Base-by-base conservation (phyloP, 2,888 invertebrate species). In the Drosophila mayaguana region DNA sequence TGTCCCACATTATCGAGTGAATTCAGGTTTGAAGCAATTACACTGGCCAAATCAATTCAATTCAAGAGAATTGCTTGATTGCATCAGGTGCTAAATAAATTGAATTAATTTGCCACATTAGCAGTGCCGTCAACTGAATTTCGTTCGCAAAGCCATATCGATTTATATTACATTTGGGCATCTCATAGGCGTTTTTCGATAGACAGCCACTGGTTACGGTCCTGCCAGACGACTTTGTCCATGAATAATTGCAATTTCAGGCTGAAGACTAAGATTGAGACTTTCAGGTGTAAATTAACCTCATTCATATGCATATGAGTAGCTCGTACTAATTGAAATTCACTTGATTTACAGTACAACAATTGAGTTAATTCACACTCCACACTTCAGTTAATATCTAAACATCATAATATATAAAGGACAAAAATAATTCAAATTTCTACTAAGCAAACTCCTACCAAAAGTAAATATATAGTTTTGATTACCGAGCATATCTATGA, bases 31-130 rank as follows among this genome's bases (percentile, higher is more conserved):
- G 11, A 9, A 20, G 14, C 28, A 56, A 28, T 48, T 45, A 22
- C 40, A 55, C 40, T 16, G 34, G 34, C 16, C 40, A 48, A 46
- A 36, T 22, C n/a, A 43, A 56, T 34, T 43, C 20, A 34, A 56
- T 56, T 56, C 34, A 56, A 8, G 38, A 7, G 32, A 62, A 62
- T 51, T 50, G 50, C 16, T 28, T 62, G 42, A 40, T 43, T 63
- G 42, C 25, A 43, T 14, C 50, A 62, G 60, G 60, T 61, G 34
- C 63, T 50, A 34, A 20, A 32, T 62, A 62, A 50, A 62, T 51
- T 63, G 42, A 42, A 64, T 64, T 64, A 42, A 50, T 18, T 16
- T 28, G 38, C 14, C 6, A 16, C 28, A 42, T 28, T 34, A 18
- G 11, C 42, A 20, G 12, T 1, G 42, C 9, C 55, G 20, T 43